Base-by-base conservation (phyloP, 2,888 invertebrate genomes). In the Adineta ricciae region DNA sequence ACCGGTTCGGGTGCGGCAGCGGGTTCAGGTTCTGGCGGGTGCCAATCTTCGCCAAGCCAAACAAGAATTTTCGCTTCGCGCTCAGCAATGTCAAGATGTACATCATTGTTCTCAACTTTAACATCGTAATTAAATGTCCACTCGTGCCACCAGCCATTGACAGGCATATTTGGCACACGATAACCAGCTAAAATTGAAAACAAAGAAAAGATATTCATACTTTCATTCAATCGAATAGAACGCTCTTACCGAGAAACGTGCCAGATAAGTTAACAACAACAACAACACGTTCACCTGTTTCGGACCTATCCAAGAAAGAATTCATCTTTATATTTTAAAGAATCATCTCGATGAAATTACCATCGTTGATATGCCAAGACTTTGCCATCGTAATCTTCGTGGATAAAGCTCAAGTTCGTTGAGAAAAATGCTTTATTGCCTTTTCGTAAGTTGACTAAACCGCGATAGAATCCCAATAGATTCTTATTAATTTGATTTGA, bases 41-140 rank as follows among this genome's bases (percentile, higher is more conserved):
- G 64, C 19, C 2, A 36, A 64, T 36, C 8, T 16, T 41, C 41
- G 3, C 78, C 78, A 2, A 8, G 24, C 78, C 78, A 78, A 41
- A 78, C 78, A 41, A 78, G 41, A 78, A 78, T 78, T 78, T 78
- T 78, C n/a, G 78, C 78, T 78, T 78, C 78, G 41, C 11, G 78
- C 41, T 78, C 78, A 41, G 78, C 78, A 41, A 78, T n/a, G 41
- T 78, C 78, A 41, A 78, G n/a, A 14, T n/a, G 24, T n/a, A 78
- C 41, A 41, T 78, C 78, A 41, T 78, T 78, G n/a, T 78, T 78
- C 1, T 38, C 78, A 41, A 41, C 41, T n/a, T 78, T 78, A n/a
- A 78, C 41, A 78, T 78, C n/a, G 41, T 78, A 78, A 78, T 78
- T 78, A n/a, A 38, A 78, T 41, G 78, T 78, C 78, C 78, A 78